These are phyloP conservation scores for Dasysyrphus tricinctus DNA, from an alignment of 2,888 invertebrate species.

Conservation along the genomic window DNA sequence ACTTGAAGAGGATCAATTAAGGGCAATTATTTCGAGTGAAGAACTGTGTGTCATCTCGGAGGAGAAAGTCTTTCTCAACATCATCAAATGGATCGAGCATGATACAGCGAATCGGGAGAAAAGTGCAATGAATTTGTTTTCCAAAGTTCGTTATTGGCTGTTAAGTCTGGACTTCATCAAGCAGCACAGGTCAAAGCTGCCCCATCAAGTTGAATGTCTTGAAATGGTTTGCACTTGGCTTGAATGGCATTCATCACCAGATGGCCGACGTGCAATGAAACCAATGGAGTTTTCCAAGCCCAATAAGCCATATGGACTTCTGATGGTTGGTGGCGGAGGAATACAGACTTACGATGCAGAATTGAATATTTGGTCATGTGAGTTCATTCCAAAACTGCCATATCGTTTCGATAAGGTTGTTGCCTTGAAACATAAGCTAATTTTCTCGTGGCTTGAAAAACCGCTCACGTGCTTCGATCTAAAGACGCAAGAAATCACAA, in stretches of 20 bases:
- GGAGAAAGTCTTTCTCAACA: not conserved
- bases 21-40: not conserved
- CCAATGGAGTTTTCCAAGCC: slow-evolving; percentile 9
- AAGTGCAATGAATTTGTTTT: not conserved
- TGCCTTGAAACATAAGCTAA: not conserved
- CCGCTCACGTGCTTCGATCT: not conserved
- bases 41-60: not conserved
- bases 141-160: slow-evolving; percentile 2
- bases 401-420: not conserved
- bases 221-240: slow-evolving; percentile 4
- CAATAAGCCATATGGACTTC: not conserved
- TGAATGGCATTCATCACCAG: slow-evolving; percentile 15
- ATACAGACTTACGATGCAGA: slow-evolving; percentile 15
- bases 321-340: slow-evolving; percentile 1
- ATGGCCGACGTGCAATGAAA: not conserved
- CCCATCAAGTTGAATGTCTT: not conserved
- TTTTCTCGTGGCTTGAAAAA: not conserved
- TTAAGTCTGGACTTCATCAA: slow-evolving; percentile 4
- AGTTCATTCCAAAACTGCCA: not conserved
- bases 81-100: slow-evolving; percentile 2
- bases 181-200: not conserved
- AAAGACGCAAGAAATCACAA: not conserved
- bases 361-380: not conserved
- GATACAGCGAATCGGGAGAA: not conserved
- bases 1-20: not conserved